Conservation (phyloP, 2,888 invertebrate genomes). For the Himalopsyche japonica region DNA sequence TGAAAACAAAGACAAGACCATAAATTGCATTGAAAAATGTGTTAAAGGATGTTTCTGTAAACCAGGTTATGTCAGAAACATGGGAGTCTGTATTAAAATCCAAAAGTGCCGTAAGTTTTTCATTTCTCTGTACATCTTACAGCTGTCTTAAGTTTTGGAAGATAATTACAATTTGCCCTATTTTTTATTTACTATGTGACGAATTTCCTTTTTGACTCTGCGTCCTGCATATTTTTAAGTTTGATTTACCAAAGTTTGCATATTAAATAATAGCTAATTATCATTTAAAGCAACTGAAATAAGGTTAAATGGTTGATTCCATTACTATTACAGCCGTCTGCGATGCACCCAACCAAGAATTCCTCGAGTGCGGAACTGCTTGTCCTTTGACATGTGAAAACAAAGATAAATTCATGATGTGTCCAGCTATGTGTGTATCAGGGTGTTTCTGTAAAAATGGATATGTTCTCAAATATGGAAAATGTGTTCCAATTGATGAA, state of each 20-base stretch:
- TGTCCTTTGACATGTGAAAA: conserved; percentile 2
- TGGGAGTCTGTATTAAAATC: conserved; percentile 12
- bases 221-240: too few species aligned
- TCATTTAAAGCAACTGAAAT: too few species aligned
- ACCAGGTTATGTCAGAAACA: conserved; percentile 2
- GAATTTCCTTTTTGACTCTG: too few species aligned
- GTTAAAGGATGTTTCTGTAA: conserved; percentile 14
- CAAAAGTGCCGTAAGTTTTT: conserved; percentile 11
- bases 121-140: too few species aligned
- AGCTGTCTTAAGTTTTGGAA: too few species aligned
- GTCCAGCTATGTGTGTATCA: background rate
- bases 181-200: too few species aligned
- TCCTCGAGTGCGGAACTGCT: background rate
- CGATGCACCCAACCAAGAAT: conserved; percentile 12
- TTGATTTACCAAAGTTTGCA: too few species aligned
- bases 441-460: conserved; percentile 23
- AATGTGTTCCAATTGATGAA: background rate
- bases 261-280: too few species aligned
- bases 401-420: background rate
- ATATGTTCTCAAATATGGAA: conserved; percentile 6
- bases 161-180: too few species aligned
- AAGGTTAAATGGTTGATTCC: too few species aligned
- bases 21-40: background rate
- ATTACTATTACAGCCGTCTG: background rate
- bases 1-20: background rate